A percentile compares a stretch with the other conserved stretches of the same genome.
Evolutionary conservation across 2,888 invertebrate species (phyloP).

Genomic region (Beris chalybata): DNA sequence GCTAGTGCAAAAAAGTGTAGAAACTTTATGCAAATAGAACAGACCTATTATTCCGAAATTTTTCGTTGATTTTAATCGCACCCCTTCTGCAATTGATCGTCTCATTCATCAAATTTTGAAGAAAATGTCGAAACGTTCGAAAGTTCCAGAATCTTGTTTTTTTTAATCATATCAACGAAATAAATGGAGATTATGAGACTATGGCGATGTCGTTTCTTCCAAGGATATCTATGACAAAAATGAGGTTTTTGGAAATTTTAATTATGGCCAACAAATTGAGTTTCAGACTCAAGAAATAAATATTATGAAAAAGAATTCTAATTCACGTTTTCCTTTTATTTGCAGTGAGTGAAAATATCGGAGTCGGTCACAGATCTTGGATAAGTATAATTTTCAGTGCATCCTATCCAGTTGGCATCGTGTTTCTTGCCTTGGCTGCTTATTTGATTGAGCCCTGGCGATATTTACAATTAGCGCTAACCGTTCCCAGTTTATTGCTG

Average conservation of each 20-base stretch:
- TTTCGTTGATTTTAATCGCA: no score
- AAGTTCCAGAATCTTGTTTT: no score
- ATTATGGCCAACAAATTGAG: neutral
- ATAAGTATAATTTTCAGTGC: slow-evolving; percentile 58
- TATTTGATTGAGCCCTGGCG: slow-evolving; percentile 60
- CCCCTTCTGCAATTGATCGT: no score
- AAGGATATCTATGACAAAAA: neutral
- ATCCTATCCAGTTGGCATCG: slow-evolving; percentile 60
- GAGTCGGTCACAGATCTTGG: slow-evolving; percentile 56
- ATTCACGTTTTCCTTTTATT: slow-evolving; percentile 28
- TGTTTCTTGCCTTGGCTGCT: slow-evolving; percentile 58
- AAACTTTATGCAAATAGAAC: no score
- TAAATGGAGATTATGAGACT: no score
- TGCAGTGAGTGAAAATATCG: slow-evolving; percentile 58
- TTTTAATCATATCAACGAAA: no score
- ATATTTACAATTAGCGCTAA: slow-evolving; percentile 59
- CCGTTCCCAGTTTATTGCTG: slow-evolving; percentile 58
- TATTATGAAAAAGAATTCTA: slow-evolving; percentile 6
- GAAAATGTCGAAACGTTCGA: no score
- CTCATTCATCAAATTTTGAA: no score
- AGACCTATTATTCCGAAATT: no score
- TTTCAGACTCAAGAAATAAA: slow-evolving; percentile 14
- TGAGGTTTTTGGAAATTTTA: neutral
- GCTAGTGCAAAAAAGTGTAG: no score
- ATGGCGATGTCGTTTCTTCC: no score